These are phyloP conservation scores for Sisyra terminalis DNA, from an alignment of 2,888 invertebrate genomes.

Conservation along the genomic window DNA sequence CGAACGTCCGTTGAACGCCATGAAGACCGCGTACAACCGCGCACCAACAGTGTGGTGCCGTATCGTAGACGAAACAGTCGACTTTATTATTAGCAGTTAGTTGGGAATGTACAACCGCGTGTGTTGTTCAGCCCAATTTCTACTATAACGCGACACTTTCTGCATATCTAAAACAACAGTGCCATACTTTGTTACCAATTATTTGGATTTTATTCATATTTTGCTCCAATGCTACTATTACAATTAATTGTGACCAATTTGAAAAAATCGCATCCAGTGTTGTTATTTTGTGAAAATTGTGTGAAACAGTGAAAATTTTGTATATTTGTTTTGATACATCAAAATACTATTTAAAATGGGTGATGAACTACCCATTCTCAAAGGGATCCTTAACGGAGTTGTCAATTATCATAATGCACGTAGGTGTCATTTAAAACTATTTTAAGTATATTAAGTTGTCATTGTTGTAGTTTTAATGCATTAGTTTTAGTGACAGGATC, in stretches of 20 bases:
- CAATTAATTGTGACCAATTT: too few relatives aligned
- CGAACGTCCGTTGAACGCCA: background rate
- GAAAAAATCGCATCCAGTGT: too few relatives aligned
- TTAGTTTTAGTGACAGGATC: background rate
- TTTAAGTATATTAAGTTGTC: too few relatives aligned
- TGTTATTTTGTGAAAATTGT: too few relatives aligned
- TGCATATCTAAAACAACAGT: too few relatives aligned
- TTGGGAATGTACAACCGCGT: constrained; percentile 3
- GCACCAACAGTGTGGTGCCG: constrained; percentile 3
- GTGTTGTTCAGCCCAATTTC: constrained; percentile 2
- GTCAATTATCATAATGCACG: constrained; percentile 88
- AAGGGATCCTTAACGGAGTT: constrained; percentile 79
- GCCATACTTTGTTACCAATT: too few relatives aligned
- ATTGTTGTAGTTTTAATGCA: constrained; percentile 7
- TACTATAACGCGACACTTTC: background rate
- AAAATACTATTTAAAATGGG: constrained; percentile 43
- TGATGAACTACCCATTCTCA: constrained; percentile 80
- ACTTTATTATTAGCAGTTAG: background rate
- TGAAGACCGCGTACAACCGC: background rate
- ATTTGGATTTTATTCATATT: too few relatives aligned
- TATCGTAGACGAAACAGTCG: constrained; percentile 1
- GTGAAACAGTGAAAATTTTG: background rate
- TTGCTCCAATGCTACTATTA: too few relatives aligned
- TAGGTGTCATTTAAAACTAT: constrained; percentile 37
- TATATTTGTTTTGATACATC: background rate